These are phyloP conservation scores for Alethe diademata DNA, from an alignment of 2,113 vertebrate species.

Conservation along the genomic window DNA sequence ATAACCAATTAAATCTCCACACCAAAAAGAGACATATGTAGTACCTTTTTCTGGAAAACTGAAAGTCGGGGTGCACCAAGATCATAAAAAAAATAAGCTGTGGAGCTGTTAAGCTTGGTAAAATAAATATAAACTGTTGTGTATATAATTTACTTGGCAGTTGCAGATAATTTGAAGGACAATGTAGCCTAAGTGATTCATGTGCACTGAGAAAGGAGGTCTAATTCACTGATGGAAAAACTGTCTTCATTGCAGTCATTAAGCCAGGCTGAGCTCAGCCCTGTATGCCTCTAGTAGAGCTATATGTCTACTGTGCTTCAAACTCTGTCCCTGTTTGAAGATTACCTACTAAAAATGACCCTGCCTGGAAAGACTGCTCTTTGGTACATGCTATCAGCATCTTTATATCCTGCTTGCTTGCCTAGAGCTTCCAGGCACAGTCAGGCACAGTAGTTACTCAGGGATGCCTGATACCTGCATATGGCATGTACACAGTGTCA, in stretches of 20 bases:
- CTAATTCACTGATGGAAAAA: background rate
- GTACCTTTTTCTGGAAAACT: background rate
- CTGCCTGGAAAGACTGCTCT: background rate
- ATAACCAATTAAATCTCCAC: background rate
- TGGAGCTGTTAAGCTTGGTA: background rate
- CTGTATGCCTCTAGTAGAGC: background rate
- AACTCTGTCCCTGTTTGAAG: background rate
- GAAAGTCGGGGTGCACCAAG: background rate
- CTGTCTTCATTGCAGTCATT: background rate
- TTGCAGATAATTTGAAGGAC: background rate
- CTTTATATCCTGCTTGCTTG: background rate
- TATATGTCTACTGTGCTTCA: background rate
- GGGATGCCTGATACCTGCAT: background rate
- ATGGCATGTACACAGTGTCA: background rate
- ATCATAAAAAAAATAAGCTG: background rate
- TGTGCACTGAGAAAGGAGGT: background rate
- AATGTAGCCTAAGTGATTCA: background rate
- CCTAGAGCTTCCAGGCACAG: background rate
- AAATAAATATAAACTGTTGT: background rate
- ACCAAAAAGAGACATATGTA: background rate
- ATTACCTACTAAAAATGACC: background rate
- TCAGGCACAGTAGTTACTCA: background rate
- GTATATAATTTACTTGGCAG: background rate
- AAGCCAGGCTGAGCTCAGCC: background rate
- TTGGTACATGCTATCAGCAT: accelerated